Evolutionary conservation across 2,113 vertebrate species (phyloP).

Genomic region (Elgaria multicarinata): DNA sequence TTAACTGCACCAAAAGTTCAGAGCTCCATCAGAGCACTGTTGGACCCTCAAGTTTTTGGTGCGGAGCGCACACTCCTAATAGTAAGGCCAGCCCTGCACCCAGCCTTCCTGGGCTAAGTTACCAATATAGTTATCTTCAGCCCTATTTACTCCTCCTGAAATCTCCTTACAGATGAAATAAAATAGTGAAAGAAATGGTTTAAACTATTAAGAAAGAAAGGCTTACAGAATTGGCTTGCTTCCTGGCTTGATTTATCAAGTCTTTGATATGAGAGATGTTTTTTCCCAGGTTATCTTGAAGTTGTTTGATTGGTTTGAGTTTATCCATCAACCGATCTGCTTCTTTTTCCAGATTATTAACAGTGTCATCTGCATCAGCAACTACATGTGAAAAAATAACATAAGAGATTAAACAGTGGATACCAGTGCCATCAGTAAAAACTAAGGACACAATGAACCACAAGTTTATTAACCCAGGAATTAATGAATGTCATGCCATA

Average conservation of each 20-base stretch:
- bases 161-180: constrained; percentile 32
- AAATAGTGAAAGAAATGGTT: background rate
- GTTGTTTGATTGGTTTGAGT: constrained; percentile 92
- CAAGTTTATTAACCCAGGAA: background rate
- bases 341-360: constrained; percentile 92
- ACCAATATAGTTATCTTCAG: background rate
- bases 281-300: constrained; percentile 93
- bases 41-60: no score
- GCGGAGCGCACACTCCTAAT: no score
- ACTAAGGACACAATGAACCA: background rate
- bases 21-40: no score
- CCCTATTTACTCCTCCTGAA: background rate
- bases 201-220: constrained; percentile 24
- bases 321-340: constrained; percentile 92
- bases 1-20: no score
- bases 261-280: constrained; percentile 99
- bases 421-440: constrained; percentile 17
- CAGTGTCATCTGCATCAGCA: constrained; percentile 91
- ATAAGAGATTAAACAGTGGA: constrained; percentile 34
- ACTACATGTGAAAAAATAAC: constrained; percentile 76
- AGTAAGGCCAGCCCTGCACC: no score
- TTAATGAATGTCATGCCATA: background rate
- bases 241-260: constrained; percentile 96
- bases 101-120: background rate
- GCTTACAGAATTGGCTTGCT: constrained; percentile 96